Conservation (phyloP, 2,797 vertebrate species). For the Stomatorhinus walkeri region DNA sequence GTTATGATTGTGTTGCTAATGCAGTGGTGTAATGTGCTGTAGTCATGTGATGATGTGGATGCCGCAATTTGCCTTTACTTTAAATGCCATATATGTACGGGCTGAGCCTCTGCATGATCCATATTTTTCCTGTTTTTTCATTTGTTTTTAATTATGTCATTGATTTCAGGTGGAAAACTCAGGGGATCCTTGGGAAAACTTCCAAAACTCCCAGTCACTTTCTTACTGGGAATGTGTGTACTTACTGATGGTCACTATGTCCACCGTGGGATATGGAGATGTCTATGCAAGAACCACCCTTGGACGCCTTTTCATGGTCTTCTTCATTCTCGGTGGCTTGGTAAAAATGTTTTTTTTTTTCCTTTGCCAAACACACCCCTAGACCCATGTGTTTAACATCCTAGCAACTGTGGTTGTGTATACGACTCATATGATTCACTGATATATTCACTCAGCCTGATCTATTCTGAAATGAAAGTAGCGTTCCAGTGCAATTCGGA, state of each 20-base stretch:
- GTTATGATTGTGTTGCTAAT: slow-evolving; percentile 12
- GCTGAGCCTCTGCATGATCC: background rate
- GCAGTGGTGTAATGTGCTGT: background rate
- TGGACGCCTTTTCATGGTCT: slow-evolving; percentile 88
- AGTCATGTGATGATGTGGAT: background rate
- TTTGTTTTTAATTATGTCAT: slow-evolving; percentile 11
- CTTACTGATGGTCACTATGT: slow-evolving; percentile 88
- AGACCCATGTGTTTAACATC: slow-evolving; percentile 34
- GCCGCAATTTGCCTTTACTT: background rate
- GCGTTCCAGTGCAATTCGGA: background rate
- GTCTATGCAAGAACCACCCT: slow-evolving; percentile 89
- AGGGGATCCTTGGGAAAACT: slow-evolving; percentile 89
- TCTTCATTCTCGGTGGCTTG: slow-evolving; percentile 91
- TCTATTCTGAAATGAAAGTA: background rate
- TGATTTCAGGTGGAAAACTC: slow-evolving; percentile 80
- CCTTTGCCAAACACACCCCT: background rate
- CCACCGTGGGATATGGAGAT: slow-evolving; percentile 83
- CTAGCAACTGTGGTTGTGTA: background rate
- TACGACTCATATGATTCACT: background rate
- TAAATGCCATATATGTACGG: background rate
- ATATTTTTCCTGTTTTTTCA: background rate
- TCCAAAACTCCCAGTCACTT: slow-evolving; percentile 88
- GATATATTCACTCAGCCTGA: background rate
- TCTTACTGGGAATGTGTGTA: slow-evolving; percentile 91
- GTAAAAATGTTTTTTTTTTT: slow-evolving; percentile 59